Base-by-base conservation (phyloP, 2,797 vertebrate species). In the Bovichtus variegatus region DNA sequence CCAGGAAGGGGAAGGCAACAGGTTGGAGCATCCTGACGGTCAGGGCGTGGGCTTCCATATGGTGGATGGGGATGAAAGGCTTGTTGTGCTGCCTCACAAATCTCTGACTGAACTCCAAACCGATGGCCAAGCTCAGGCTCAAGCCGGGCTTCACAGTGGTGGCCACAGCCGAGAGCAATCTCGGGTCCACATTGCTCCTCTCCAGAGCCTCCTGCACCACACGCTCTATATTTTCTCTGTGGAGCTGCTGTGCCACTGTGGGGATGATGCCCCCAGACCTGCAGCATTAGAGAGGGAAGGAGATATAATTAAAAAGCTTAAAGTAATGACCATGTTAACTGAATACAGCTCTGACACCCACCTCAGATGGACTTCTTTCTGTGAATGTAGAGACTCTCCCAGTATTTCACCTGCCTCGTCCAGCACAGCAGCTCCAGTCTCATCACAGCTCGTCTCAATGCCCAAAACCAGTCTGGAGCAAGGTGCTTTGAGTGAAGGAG, bases 31-130 rank as follows among this genome's bases (percentile, higher is more conserved):
- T 95, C 74, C 98, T 94, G 78, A 97, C 58, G 0, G 97, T 99
- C 38, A 99, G 93, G 0, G 98, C 98, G 0, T 99, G 98, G 11
- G 98, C 98, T 73, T 99, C 98, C 98, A 99, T 99, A 86, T 99
- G 98, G 80, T 99, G 98, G 74, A 99, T 95, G 61, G 98, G 98
- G 74, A 99, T 98, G 86, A 99, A 99, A 0, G 95, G 96, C 81
- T 94, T 98, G 81, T 94, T 74, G 69, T 97, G 91, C 34, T 54
- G 89, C 49, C 81, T 89, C 41, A 97, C 96, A 66, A 99, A 89
- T 71, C 75, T 85, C 74, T 68, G 74, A 80, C 96, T 98, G 92
- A 97, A 98, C 8, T 93, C 82, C 16, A 99, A 92, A 2, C 98
- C 98, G 4, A 98, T 82, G 0, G 84, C 95, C n/a, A 99, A 83